Base-by-base conservation (phyloP, 2,888 invertebrate genomes). In the Lasioglossum lativentre region DNA sequence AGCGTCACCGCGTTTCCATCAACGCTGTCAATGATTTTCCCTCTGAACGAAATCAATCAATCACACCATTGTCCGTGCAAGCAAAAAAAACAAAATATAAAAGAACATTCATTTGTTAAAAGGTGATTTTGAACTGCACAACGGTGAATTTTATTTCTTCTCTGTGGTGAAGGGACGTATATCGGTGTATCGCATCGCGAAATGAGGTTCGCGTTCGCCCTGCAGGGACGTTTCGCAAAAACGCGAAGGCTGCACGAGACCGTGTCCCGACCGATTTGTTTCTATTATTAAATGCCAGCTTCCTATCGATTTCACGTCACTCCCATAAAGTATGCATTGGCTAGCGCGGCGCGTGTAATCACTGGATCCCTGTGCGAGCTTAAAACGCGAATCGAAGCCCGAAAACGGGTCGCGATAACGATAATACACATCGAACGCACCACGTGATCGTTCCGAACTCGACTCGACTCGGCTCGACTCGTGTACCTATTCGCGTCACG, bases 211-310 rank as follows among this genome's bases (percentile, higher is more conserved):
- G 47, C 6, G 45, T 45, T 14, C 14, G 6, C 6, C 47, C 47
- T 47, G 47, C 6, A 47, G 47, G 47, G 19, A 47, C 19, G 19
- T 47, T n/a, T 52, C 23, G 52, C 19, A 23, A 52, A 52, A 52
- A 52, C 52, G 52, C 4, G 52, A 52, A 23, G 23, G 52, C 52
- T 23, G 52, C 8, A 52, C 71, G 40, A 38, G 72, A 63, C 81
- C 63, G 27, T 52, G 27, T 52, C 14, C 63, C 66, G 75, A 63
- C 78, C 63, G 66, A 76, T 81, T 83, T 77, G 79, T 87, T 88
- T 86, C 78, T 80, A 87, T 86, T 88, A 87, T 88, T 87, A 83
- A 87, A 63, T 74, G 76, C 56, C 79, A 73, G 45, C 74, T 76
- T 52, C 34, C 66, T 86, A 88, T 88, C 81, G 87, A 86, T 87